Percentiles rank a stretch among this genome's conserved stretches.
These are phyloP conservation scores for Distichodus sexfasciatus DNA, from an alignment of 2,797 vertebrate species.

Conservation along the genomic window DNA sequence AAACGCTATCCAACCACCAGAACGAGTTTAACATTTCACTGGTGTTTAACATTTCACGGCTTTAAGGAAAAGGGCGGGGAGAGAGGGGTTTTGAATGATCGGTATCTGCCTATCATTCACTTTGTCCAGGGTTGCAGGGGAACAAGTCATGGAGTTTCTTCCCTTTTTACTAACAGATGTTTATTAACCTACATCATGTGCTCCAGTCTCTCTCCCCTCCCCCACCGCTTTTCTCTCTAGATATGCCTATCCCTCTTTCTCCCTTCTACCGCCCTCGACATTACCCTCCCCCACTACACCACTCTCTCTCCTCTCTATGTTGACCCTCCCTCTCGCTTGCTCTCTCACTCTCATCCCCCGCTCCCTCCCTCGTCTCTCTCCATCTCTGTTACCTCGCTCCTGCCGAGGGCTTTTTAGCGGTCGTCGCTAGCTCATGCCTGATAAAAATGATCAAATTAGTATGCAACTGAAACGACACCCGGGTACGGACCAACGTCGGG, in stretches of 20 bases:
- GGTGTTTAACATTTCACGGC: too few relatives aligned
- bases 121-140: not conserved
- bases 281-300: slow-evolving; percentile 10
- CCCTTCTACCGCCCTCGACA: not conserved
- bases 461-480: slow-evolving; percentile 41
- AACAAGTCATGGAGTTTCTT: not conserved
- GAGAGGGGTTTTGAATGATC: too few relatives aligned
- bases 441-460: slow-evolving; percentile 49
- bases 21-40: too few relatives aligned
- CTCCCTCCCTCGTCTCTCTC: not conserved
- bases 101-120: too few relatives aligned
- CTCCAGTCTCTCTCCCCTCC: not conserved
- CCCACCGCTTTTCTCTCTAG: slow-evolving; percentile 18
- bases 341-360: slow-evolving; percentile 11
- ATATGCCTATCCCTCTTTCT: slow-evolving; percentile 20
- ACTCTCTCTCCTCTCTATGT: slow-evolving; percentile 25
- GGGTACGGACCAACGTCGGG: not conserved
- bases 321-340: slow-evolving; percentile 32
- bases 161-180: slow-evolving; percentile 13
- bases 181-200: slow-evolving; percentile 10
- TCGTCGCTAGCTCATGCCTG: slow-evolving; percentile 31
- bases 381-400: slow-evolving; percentile 12
- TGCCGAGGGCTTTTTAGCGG: slow-evolving; percentile 30
- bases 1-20: not conserved
- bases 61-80: too few relatives aligned